Evolutionary conservation across 2,888 invertebrate species (phyloP), one percentile per base, ranked within the genome.

Genomic region (Polymixis lichenea): DNA sequence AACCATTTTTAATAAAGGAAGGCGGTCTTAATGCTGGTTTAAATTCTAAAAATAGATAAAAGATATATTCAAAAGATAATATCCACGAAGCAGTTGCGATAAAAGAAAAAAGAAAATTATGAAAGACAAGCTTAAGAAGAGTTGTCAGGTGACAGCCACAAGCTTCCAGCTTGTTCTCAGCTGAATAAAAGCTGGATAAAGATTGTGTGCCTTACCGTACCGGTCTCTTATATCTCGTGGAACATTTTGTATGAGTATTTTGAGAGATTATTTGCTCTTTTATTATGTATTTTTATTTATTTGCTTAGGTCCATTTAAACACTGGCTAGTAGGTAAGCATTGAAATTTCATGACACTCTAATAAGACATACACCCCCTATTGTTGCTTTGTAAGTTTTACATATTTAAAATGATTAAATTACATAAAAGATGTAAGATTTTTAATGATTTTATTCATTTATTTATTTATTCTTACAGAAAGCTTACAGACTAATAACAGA

Each of bases 61-160:
- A 92, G 43, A 46, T 46, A 11, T 46, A 11, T 11, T 2, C 43
- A 46, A 46, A 46, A 46, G 92, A 92, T 91, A 91, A 89, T 92
- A 91, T 91, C 90, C 89, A 81, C 88, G 88, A 87, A 89, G 87
- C 84, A 77, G 82, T 71, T 62, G 88, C 76, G 84, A 89, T 89
- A 89, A 92, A 91, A 85, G 88, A 87, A 89, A 85, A 89, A 92
- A 90, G 90, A 90, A 91, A 92, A 93, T 94, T 93, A 92, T 93
- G 90, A 92, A 92, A 92, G 91, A 90, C 90, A 88, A 77, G 91
- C 90, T 91, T 91, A 89, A 91, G 89, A 89, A 87, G 87, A 90
- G 89, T 91, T 94, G 94, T 92, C 93, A 94, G 93, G 90, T 94
- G 94, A 92, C 94, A 94, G 87, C 89, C 89, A 65, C 83, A 83